These are phyloP conservation scores for Gallinago solitaria DNA, from an alignment of 2,797 vertebrate species.

Conservation along the genomic window DNA sequence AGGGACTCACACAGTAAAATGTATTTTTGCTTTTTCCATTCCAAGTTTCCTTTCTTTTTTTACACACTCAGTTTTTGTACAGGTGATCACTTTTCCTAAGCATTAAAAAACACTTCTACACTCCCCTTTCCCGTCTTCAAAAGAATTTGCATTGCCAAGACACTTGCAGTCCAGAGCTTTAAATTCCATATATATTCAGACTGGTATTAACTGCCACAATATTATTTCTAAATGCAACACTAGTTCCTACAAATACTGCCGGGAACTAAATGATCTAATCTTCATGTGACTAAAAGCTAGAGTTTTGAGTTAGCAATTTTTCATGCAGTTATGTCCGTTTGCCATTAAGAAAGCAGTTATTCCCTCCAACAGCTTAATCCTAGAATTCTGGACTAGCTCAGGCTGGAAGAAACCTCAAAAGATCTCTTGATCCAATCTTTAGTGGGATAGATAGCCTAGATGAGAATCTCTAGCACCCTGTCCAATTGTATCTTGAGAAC, in stretches of 20 bases:
- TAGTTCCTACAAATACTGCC: neutral
- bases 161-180: neutral
- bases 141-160: neutral
- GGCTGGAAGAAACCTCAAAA: neutral
- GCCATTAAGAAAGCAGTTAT: neutral
- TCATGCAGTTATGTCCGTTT: neutral
- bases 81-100: neutral
- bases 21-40: neutral
- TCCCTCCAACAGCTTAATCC: neutral
- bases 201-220: neutral
- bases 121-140: neutral
- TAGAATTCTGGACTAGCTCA: neutral
- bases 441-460: neutral
- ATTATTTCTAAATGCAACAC: neutral
- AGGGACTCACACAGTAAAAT: neutral
- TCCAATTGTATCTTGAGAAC: neutral
- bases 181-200: neutral
- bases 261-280: neutral
- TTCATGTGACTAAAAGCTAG: neutral
- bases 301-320: neutral
- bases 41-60: neutral
- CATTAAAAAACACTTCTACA: neutral
- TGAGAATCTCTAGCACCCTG: neutral
- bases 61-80: neutral
- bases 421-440: neutral